Base-by-base conservation (phyloP, 1,140 invertebrate species). In the Euschistus heros region DNA sequence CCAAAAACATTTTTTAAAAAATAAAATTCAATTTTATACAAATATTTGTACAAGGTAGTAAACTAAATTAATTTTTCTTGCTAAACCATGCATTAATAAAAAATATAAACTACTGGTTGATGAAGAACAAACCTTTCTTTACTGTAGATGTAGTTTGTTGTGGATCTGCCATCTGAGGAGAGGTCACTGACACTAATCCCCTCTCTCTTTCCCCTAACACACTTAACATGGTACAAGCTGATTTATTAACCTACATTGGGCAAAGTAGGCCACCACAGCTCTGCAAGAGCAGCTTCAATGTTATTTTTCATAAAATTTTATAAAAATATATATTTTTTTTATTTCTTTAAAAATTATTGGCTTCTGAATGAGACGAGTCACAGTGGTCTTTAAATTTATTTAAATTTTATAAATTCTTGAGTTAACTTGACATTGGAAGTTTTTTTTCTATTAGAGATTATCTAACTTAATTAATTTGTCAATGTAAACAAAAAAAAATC, bases 181-280 rank as follows among this genome's bases (percentile, higher is more conserved):
- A 55, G 65, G 65, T 66, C 65, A 66, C 63, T 63, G 65, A 26
- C 65, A 62, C 44, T 27, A 60, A 37, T 59, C 46, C 20, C 65
- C 24, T 13, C 46, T 47, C 22, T 54, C 59, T 33, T 30, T 42
- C 59, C n/a, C 59, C 42, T 33, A 26, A 57, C 54, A 57, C 54
- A 57, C 24, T 57, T 57, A 18, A 26, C 54, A 24, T 26, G 15
- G 24, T 24, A 57, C 14, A 57, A 22, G 15, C 3, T 57, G 54
- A 17, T 57, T 57, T 57, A 57, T 6, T 57, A 57, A 57, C 54
- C 18, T 26, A 57, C 54, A 57, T 57, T 24, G 54, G 54, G 54
- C 3, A 57, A 57, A 57, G 54, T 57, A 26, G 54, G 54, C 18
- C 54, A 57, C 8, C 14, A 24, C 7, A 52, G 20, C 30, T 44